These are phyloP conservation scores for Baronia brevicornis DNA, from an alignment of 2,888 invertebrate species.

Conservation along the genomic window DNA sequence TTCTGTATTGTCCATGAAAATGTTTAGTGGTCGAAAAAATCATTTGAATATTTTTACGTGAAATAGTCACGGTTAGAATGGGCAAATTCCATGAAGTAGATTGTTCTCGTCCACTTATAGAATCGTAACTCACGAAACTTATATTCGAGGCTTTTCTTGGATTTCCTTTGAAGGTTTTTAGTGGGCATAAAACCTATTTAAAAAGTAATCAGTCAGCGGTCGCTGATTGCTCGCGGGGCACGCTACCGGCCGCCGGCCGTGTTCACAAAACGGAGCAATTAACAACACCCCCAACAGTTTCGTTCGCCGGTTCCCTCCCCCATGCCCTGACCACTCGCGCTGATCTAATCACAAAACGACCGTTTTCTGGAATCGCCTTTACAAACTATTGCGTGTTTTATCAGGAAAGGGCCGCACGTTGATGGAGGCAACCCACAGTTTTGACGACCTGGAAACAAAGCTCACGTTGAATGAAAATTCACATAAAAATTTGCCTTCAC, in stretches of 20 bases:
- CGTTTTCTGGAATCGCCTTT: slow-evolving; percentile 74
- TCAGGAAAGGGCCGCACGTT: slow-evolving; percentile 25
- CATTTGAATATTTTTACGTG: slow-evolving; percentile 8
- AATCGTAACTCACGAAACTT: slow-evolving; percentile 47
- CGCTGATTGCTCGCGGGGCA: slow-evolving; percentile 70
- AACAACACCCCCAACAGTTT: slow-evolving; percentile 53
- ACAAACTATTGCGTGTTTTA: slow-evolving; percentile 67
- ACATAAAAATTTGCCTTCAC: no score
- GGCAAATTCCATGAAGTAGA: slow-evolving; percentile 41
- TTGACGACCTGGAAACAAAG: slow-evolving; percentile 25
- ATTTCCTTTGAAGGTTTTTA: slow-evolving; percentile 69
- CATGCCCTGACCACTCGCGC: slow-evolving; percentile 35
- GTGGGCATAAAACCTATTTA: slow-evolving; percentile 74
- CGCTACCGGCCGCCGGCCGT: slow-evolving; percentile 67
- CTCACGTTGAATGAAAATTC: no score
- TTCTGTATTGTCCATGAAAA: no score
- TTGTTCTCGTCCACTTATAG: slow-evolving; percentile 46
- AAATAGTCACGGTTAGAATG: slow-evolving; percentile 35
- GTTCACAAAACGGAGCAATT: slow-evolving; percentile 76
- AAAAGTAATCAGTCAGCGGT: slow-evolving; percentile 74
- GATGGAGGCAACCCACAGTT: slow-evolving; percentile 21
- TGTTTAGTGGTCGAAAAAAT: no score
- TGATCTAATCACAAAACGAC: slow-evolving; percentile 74
- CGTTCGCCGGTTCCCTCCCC: slow-evolving; percentile 22
- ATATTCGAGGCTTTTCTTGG: slow-evolving; percentile 42